phyloP scores from a whole-genome alignment of 2,113 vertebrate genomes.

The Callorhinus ursinus region DNA sequence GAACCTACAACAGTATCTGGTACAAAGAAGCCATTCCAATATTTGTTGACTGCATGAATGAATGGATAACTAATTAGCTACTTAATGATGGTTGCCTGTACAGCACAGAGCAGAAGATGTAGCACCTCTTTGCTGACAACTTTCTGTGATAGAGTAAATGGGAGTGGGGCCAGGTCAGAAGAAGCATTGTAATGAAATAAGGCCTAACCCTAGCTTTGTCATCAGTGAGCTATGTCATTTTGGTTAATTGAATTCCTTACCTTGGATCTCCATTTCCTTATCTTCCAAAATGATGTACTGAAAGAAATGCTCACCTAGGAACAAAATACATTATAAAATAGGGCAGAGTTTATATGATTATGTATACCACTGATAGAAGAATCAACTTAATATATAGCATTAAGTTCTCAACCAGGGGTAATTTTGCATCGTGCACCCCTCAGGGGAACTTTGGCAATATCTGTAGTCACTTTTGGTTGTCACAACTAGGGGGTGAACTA shows the following conservation, averaged over 20 bases:
- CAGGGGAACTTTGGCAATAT: background rate
- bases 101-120: background rate
- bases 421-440: fast-evolving
- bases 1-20: background rate
- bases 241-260: background rate
- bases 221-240: background rate
- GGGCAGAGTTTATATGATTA: background rate
- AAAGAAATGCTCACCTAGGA: background rate
- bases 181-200: background rate
- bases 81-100: background rate
- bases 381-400: background rate
- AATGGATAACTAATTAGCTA: background rate
- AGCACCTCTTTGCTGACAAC: background rate
- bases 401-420: background rate
- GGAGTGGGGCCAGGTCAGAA: background rate
- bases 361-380: background rate
- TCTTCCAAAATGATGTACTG: background rate
- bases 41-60: background rate
- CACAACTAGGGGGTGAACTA: background rate
- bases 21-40: background rate
- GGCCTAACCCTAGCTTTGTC: background rate
- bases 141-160: background rate
- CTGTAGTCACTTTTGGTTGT: background rate
- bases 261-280: background rate
- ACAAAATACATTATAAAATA: background rate